Percentiles rank a stretch among this genome's conserved stretches.
Conservation (phyloP, 1,140 invertebrate genomes). For the Acromyrmex charruanus region DNA sequence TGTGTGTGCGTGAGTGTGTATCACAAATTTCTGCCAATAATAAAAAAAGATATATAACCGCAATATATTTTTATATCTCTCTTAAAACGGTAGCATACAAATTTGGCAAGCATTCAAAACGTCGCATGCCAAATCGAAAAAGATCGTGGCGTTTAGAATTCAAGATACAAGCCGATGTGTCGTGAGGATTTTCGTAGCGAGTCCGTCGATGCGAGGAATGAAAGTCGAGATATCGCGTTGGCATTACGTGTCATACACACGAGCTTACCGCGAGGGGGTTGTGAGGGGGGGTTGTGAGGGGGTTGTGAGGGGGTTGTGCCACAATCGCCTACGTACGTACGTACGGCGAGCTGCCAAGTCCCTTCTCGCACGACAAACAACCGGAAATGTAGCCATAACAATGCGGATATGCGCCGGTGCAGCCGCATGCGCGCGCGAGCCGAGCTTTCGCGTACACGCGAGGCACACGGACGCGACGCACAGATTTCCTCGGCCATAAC, state of each 20-base stretch:
- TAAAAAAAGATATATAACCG: neutral
- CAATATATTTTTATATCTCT: conserved; percentile 1
- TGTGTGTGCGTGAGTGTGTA: neutral
- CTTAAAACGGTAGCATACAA: conserved; percentile 9
- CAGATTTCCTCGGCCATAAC: conserved; percentile 71
- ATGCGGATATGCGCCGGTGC: conserved; percentile 63
- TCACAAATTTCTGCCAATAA: conserved; percentile 13
- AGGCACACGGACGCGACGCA: conserved; percentile 18
- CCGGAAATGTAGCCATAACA: conserved; percentile 71
- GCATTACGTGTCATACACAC: conserved; percentile 39
- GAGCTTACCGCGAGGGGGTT: neutral
- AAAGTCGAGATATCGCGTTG: conserved; percentile 41
- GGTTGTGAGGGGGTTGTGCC: neutral
- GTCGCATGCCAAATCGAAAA: neutral
- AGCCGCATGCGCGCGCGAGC: conserved; percentile 38
- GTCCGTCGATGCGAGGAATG: conserved; percentile 57
- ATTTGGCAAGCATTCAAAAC: conserved; percentile 42
- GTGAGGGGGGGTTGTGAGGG: neutral
- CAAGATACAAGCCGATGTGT: conserved; percentile 21
- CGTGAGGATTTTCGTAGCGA: conserved; percentile 37
- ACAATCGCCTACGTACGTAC: conserved; percentile 21
- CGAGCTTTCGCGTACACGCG: conserved; percentile 29
- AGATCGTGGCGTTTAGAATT: neutral
- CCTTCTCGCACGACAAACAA: conserved; percentile 65
- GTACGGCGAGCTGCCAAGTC: conserved; percentile 50